These are phyloP conservation scores for Phaedon cochleariae DNA, from an alignment of 2,888 invertebrate species.

Conservation along the genomic window DNA sequence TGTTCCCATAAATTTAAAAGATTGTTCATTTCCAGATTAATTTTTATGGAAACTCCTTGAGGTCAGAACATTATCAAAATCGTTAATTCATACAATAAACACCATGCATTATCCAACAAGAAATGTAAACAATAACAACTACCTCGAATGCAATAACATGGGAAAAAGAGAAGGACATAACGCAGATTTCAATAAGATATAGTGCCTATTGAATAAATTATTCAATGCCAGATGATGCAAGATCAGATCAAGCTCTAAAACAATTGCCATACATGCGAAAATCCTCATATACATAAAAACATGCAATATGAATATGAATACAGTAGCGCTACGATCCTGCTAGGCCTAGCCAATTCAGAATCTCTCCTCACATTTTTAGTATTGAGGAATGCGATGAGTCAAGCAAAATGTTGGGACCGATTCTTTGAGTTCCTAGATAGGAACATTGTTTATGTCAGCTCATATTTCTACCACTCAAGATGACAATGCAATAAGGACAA, in stretches of 20 bases:
- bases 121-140: constrained; percentile 22
- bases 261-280: constrained; percentile 51
- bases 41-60: too few species aligned
- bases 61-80: too few species aligned
- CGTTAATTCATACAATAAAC: constrained; percentile 6
- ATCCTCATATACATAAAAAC: constrained; percentile 44
- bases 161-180: constrained; percentile 56
- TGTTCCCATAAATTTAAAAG: too few species aligned
- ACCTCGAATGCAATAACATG: constrained; percentile 45
- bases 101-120: constrained; percentile 13
- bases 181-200: constrained; percentile 54
- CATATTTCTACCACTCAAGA: too few species aligned
- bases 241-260: constrained; percentile 32
- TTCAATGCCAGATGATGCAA: constrained; percentile 61
- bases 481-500: too few species aligned
- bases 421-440: too few species aligned
- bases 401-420: too few species aligned
- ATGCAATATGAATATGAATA: constrained; percentile 38
- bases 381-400: too few species aligned
- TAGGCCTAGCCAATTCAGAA: neutral
- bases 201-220: constrained; percentile 50
- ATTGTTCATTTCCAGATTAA: too few species aligned
- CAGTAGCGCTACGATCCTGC: constrained; percentile 50
- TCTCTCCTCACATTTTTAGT: too few species aligned
- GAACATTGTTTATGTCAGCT: too few species aligned